Conservation (phyloP, 2,797 vertebrate species). For the Argentina silus region DNA sequence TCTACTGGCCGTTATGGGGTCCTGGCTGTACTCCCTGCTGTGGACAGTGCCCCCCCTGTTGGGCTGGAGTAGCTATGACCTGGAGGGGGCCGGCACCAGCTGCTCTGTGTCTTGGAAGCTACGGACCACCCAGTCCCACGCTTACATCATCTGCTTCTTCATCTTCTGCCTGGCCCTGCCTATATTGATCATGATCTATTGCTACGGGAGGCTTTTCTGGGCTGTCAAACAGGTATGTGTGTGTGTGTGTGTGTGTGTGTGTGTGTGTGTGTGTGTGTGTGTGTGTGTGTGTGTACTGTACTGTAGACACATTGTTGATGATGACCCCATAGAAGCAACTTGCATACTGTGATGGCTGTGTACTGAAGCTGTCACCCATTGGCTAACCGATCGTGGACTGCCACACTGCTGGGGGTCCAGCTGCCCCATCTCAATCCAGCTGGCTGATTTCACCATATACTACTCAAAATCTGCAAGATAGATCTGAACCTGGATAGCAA, state of each 20-base stretch:
- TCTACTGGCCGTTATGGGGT: conserved; percentile 80
- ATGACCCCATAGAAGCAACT: too few species aligned
- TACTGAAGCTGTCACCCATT: too few species aligned
- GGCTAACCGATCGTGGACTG: too few species aligned
- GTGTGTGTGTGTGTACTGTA: too few species aligned
- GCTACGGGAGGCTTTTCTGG: conserved; percentile 83
- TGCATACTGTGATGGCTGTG: too few species aligned
- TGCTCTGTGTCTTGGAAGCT: conserved; percentile 88
- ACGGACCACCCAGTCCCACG: conserved; percentile 74
- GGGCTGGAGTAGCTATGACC: conserved; percentile 88
- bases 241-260: too few species aligned
- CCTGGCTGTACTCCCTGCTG: conserved; percentile 88
- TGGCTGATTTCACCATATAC: too few species aligned
- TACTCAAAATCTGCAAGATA: too few species aligned
- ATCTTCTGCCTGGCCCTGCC: conserved; percentile 87
- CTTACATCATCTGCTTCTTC: conserved; percentile 91
- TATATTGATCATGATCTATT: conserved; percentile 86
- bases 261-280: not conserved
- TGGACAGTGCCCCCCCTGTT: conserved; percentile 90
- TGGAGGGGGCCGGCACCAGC: conserved; percentile 87
- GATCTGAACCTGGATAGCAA: too few species aligned
- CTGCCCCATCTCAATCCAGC: too few species aligned
- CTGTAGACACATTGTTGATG: too few species aligned
- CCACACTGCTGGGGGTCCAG: too few species aligned
- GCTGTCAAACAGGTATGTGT: conserved; percentile 84